Evolutionary conservation across 1,140 invertebrate genomes (phyloP), one percentile per base, ranked within the genome.

Genomic region (Drosophila malerkotliana): DNA sequence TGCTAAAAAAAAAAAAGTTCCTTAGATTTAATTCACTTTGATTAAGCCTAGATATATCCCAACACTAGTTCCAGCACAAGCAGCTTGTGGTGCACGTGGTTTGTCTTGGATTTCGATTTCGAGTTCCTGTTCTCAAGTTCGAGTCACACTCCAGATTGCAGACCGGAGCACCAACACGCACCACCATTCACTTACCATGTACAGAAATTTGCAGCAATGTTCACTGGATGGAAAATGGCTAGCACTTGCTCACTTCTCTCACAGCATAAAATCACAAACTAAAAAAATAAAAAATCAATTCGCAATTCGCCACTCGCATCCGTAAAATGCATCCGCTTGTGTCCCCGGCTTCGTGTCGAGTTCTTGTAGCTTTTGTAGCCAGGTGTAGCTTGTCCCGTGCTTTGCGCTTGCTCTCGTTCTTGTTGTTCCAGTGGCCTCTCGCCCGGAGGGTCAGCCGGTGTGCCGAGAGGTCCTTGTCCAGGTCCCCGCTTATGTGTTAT

Each of bases 141-240:
- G 26, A 48, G 51, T 47, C 68, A 39, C 51, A 49, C 41, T 47
- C 18, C 66, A 68, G 63, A 69, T 32, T 66, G 61, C 51, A 52
- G 59, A 54, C 47, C 39, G 54, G 57, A 80, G 63, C 68, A 82
- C 74, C 64, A 61, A 72, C 57, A 57, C 72, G 62, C 73, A 72
- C 68, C 73, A 72, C 68, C 55, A 67, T 37, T 58, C 55, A 39
- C 51, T 56, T 54, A 82, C 67, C 54, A 8, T 78, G 59, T 83
- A 79, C 69, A 64, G 44, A 63, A 68, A 1, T 26, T 44, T 57
- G 67, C 66, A 69, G 67, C 67, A 24, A 49, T 34, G 58, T 61
- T 49, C 60, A 64, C 63, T 34, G 63, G 63, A 67, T 67, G 63
- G 67, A 69, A 56, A 56, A 48, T 26, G 67, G 67, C 52, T 52